Evolutionary conservation across 1,140 invertebrate genomes (phyloP).

Genomic region (Acromyrmex charruanus): DNA sequence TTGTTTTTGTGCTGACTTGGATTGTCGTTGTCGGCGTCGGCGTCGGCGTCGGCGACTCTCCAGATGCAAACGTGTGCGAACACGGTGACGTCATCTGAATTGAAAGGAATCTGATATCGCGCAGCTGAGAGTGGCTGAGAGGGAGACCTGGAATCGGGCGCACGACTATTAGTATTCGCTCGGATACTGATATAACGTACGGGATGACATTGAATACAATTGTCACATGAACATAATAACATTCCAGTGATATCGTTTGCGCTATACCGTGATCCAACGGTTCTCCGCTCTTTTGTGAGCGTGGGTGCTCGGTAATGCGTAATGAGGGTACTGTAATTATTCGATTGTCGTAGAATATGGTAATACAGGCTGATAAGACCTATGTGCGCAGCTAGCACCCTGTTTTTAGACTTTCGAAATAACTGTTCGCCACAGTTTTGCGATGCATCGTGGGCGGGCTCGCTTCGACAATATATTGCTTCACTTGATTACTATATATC

Average conservation of each 20-base stretch:
- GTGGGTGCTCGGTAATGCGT: neutral
- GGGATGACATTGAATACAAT: conserved; percentile 50
- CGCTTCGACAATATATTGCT: neutral
- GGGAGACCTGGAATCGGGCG: conserved; percentile 27
- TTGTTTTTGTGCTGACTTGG: neutral
- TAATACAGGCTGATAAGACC: conserved; percentile 10
- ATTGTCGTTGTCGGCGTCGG: neutral
- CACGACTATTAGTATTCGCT: neutral
- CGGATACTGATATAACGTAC: neutral
- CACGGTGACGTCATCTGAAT: conserved; percentile 49
- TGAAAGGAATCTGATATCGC: conserved; percentile 56
- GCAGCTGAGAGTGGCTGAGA: conserved; percentile 12
- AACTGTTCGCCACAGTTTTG: neutral
- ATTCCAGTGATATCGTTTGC: conserved; percentile 34
- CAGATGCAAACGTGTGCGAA: neutral
- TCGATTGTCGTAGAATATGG: neutral
- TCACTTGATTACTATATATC: neutral
- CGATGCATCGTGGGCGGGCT: neutral
- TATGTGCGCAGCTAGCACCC: neutral
- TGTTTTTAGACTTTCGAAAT: conserved; percentile 17
- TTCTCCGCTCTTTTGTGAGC: neutral
- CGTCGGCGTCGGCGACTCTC: neutral
- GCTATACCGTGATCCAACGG: neutral
- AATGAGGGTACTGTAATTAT: neutral
- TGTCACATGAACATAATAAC: conserved; percentile 19